Base-by-base conservation (phyloP, 2,888 invertebrate genomes). In the Diaphora mendica region DNA sequence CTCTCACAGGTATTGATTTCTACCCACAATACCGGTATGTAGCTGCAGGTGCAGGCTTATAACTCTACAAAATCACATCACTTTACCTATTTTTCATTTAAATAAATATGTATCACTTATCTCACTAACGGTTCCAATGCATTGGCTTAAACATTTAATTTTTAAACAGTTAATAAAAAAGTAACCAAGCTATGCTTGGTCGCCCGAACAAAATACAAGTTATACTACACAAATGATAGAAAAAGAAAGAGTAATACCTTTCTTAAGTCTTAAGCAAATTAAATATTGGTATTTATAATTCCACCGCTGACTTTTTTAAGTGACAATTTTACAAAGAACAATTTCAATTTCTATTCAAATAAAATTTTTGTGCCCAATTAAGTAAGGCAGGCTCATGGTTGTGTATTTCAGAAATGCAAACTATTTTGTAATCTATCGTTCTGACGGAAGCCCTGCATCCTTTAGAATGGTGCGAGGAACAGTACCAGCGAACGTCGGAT, bases 381-480 rank as follows among this genome's bases (percentile, higher is more conserved):
- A 78, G 13, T 42, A 76, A 33, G 0, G 82, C 77, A 15, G 78
- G 77, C 0, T 84, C 84, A 26, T 83, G 82, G 30, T 83, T 79
- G n/a, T 83, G 82, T 71, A 79, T 71, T 73, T 76, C 83, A 20
- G 75, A 79, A 0, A 82, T 62, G 33, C 77, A 73, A 30, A 84
- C 74, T 70, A 83, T 83, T 62, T 85, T 77, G 69, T 85, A 77
- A 2, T 86, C 79, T 67, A 85, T 75, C 0, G 88, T 89, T 33
- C 82, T 78, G 2, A 90, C 77, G 4, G 80, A 78, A 0, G 88
- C 90, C 8, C 79, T 78, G 71, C 90, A 90, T 0, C 85, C 85
- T 48, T 82, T 85, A 48, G 84, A 85, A 48, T 85, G 82, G 64
- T 90, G 87, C 0, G 88, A 87, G 4, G 90, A 88, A 44, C 91